Conservation (phyloP, 2,888 invertebrate species). For the Phalangium opilio region DNA sequence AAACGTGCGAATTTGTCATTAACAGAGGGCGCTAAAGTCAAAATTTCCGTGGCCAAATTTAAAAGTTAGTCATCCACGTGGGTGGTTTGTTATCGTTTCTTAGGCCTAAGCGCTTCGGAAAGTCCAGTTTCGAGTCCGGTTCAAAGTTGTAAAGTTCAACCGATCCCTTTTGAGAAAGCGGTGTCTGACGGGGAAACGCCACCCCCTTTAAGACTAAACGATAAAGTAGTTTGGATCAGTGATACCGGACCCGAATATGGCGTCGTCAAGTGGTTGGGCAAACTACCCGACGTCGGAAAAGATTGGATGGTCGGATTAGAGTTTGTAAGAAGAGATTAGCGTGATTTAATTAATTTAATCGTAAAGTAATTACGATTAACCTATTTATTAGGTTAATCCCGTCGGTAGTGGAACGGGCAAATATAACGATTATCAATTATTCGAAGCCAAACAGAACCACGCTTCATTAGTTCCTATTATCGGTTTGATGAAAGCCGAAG, state of each 20-base stretch:
- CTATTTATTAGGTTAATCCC: slow-evolving; percentile 33
- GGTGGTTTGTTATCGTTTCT: too few species aligned
- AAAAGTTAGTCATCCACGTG: too few species aligned
- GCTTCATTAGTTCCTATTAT: slow-evolving; percentile 37
- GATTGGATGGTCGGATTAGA: slow-evolving; percentile 40
- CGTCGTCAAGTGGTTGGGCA: slow-evolving; percentile 38
- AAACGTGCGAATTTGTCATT: too few species aligned
- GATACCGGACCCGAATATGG: slow-evolving; percentile 37
- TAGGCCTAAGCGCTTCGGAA: too few species aligned
- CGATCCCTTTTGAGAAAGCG: slow-evolving; percentile 13
- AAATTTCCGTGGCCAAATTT: too few species aligned
- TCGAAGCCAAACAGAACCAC: slow-evolving; percentile 33
- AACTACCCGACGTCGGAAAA: slow-evolving; percentile 29
- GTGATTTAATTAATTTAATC: background rate
- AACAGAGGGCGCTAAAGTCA: too few species aligned
- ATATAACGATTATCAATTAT: slow-evolving; percentile 36
- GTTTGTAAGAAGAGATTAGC: slow-evolving; percentile 38
- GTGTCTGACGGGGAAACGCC: slow-evolving; percentile 21
- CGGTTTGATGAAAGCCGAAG: slow-evolving; percentile 35
- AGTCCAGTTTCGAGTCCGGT: too few species aligned
- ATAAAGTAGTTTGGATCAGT: slow-evolving; percentile 39
- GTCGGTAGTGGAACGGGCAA: slow-evolving; percentile 40
- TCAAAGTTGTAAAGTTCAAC: slow-evolving; percentile 8
- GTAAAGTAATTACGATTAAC: too few species aligned
- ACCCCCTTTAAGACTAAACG: slow-evolving; percentile 30